Conservation (phyloP, 2,797 vertebrate species). For the Megaceryle alcyon region DNA sequence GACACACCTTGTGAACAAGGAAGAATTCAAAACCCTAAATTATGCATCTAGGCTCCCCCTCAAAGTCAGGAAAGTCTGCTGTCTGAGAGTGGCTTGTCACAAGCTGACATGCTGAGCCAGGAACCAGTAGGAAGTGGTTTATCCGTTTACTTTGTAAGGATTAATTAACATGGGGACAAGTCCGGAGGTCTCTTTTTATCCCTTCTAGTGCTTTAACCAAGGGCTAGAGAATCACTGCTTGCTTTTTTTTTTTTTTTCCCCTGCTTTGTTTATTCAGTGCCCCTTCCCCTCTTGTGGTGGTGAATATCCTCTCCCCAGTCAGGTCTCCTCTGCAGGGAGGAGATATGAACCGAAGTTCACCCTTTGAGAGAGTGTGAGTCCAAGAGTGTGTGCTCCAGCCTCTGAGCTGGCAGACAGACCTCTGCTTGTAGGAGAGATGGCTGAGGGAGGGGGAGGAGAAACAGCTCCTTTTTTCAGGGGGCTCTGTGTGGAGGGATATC, state of each 20-base stretch:
- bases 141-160: neutral
- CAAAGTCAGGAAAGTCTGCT: constrained; percentile 4
- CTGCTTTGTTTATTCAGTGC: neutral
- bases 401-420: neutral
- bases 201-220: neutral
- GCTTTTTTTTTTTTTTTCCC: fast-evolving
- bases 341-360: neutral
- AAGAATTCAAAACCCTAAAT: neutral
- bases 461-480: neutral
- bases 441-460: neutral
- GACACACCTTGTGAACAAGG: neutral
- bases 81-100: neutral
- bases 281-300: neutral
- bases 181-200: neutral
- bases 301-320: neutral
- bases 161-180: neutral
- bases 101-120: constrained; percentile 5
- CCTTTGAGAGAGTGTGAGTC: fast-evolving
- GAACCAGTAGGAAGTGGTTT: constrained; percentile 23
- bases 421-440: neutral
- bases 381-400: neutral
- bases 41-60: constrained; percentile 15
- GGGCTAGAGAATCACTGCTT: neutral
- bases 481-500: neutral
- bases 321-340: neutral